Conservation (phyloP, 1,140 invertebrate genomes). For the Caenorhabditis brenneri region DNA sequence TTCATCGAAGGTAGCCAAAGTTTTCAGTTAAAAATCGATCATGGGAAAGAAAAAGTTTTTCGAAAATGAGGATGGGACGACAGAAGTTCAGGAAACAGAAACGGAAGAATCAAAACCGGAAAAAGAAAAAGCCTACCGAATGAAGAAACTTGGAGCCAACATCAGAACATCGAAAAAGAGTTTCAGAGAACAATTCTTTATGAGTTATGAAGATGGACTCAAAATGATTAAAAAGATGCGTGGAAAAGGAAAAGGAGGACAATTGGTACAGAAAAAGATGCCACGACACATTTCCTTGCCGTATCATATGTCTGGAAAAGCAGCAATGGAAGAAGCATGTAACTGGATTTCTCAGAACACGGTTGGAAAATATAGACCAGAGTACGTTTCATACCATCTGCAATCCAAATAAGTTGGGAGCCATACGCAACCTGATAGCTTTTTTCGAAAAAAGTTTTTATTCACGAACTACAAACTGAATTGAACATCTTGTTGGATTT, state of each 20-base stretch:
- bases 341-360: constrained; percentile 33
- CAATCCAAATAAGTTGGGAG: no score
- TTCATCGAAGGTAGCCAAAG: neutral
- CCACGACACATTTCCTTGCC: constrained; percentile 17
- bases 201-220: constrained; percentile 34
- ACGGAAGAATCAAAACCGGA: neutral
- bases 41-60: constrained; percentile 32
- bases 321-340: neutral
- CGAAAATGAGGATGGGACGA: neutral
- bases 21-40: neutral
- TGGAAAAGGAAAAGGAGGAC: constrained; percentile 1
- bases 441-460: no score
- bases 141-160: constrained; percentile 2
- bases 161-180: neutral
- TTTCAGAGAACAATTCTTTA: constrained; percentile 11
- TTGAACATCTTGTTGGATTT: no score
- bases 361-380: constrained; percentile 15
- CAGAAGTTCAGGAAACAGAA: neutral
- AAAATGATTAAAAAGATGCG: constrained; percentile 10
- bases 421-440: no score
- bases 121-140: neutral
- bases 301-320: constrained; percentile 27
- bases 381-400: no score
- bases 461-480: no score
- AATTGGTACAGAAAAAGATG: neutral